Evolutionary conservation across 1,140 invertebrate species (phyloP), one percentile per base, ranked within the genome.

Genomic region (Camponotus pennsylvanicus): DNA sequence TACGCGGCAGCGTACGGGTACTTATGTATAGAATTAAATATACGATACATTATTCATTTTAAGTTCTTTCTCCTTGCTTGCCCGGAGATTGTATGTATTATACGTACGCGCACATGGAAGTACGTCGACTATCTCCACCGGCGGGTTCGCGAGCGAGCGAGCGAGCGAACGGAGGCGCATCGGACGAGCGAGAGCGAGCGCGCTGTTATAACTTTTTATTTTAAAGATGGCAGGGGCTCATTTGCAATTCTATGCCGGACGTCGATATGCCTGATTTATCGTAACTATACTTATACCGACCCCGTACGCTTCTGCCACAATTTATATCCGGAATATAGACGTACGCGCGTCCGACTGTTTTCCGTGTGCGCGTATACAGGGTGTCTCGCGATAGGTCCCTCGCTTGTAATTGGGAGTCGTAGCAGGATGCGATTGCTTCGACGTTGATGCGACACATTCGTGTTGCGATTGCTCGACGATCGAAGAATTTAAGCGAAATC

Each of bases 41-140:
- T 95, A 95, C 94, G 93, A 95, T 95, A 95, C 95, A 95, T 95
- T 95, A 95, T 95, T 95, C 95, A 95, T 95, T 95, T 95, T 93
- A 93, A 95, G 93, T 94, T 95, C 94, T 95, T 94, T 95, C 94
- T 94, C 92, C 93, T 93, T 94, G 92, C 93, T 92, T 92, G 92
- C 89, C 78, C 88, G 88, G 92, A 93, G 92, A 92, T 92, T 90
- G 91, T 93, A 88, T 90, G 92, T 92, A 92, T 90, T 92, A 91
- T 86, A 73, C 85, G 90, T 88, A 90, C 76, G 75, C 76, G 32
- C 55, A 64, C 57, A 70, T 66, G 59, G 67, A 70, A 64, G 32
- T 73, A 37, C 70, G 40, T 55, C 70, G 67, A 77, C 71, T 89
- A 84, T 88, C 85, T 66, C 86, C 40, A 18, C 52, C 86, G 79